Evolutionary conservation across 2,888 invertebrate genomes (phyloP).

Genomic region (Synergus japonicus): DNA sequence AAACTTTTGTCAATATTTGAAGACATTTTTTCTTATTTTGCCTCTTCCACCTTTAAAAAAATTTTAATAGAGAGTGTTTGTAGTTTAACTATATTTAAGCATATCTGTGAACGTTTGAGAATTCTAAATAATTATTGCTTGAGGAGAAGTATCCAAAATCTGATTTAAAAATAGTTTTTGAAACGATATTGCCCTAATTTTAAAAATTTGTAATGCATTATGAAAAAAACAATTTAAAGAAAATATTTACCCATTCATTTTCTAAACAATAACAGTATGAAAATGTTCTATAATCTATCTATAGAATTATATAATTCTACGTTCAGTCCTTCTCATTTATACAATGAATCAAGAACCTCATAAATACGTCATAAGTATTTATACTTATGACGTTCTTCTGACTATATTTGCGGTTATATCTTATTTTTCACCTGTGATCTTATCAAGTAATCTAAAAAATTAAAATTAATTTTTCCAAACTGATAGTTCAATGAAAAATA

Average conservation of each 20-base stretch:
- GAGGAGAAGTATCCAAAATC: neutral
- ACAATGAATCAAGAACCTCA: constrained; percentile 27
- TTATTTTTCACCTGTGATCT: neutral
- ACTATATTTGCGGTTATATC: neutral
- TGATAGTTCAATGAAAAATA: too few species aligned
- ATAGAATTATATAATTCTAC: constrained; percentile 11
- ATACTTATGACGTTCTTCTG: neutral
- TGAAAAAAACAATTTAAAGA: neutral
- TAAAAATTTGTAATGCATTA: neutral
- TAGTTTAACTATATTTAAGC: too few species aligned
- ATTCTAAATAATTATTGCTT: neutral
- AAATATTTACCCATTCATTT: neutral
- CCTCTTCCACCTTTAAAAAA: too few species aligned
- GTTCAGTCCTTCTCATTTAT: neutral
- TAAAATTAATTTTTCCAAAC: too few species aligned
- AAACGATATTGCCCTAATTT: neutral
- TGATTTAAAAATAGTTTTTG: neutral
- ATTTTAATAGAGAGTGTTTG: too few species aligned
- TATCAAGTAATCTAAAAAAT: neutral
- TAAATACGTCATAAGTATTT: constrained; percentile 35
- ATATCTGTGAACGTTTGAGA: too few species aligned
- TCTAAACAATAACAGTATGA: neutral
- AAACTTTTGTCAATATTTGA: too few species aligned
- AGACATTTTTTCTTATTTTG: too few species aligned
- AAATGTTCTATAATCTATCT: neutral